These are phyloP conservation scores for Macrotis lagotis DNA, from an alignment of 2,113 vertebrate genomes.

Conservation along the genomic window DNA sequence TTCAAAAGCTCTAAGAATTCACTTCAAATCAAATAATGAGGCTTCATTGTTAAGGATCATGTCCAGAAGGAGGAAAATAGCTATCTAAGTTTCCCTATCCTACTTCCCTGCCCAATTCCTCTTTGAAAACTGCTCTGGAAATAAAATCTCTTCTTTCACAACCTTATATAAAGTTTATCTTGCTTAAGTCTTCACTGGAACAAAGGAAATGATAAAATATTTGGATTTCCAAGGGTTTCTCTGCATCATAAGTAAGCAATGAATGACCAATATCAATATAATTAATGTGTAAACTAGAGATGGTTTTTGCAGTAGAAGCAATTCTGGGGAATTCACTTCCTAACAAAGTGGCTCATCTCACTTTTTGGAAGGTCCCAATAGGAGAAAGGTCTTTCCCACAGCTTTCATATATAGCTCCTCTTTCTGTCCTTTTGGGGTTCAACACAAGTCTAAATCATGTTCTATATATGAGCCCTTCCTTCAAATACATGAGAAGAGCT, in stretches of 20 bases:
- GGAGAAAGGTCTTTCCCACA: neutral
- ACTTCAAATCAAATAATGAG: neutral
- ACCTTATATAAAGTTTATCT: neutral
- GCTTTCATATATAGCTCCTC: neutral
- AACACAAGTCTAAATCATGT: neutral
- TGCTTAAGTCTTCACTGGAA: conserved; percentile 9
- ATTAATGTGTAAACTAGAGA: neutral
- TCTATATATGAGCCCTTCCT: neutral
- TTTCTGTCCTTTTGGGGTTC: neutral
- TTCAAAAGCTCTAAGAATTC: neutral
- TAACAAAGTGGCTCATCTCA: neutral
- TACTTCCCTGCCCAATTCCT: neutral
- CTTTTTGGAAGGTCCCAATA: neutral
- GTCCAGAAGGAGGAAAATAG: neutral
- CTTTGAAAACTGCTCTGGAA: neutral
- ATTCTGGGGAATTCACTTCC: neutral
- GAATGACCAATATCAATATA: neutral
- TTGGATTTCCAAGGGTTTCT: conserved; percentile 11
- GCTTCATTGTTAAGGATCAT: neutral
- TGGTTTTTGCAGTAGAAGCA: neutral
- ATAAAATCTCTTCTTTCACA: neutral
- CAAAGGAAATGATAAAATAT: neutral
- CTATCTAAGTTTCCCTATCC: neutral
- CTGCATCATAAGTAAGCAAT: neutral
- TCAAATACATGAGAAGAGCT: neutral